These are phyloP conservation scores for Echinops telfairi DNA, from an alignment of 2,113 vertebrate genomes.

Conservation along the genomic window DNA sequence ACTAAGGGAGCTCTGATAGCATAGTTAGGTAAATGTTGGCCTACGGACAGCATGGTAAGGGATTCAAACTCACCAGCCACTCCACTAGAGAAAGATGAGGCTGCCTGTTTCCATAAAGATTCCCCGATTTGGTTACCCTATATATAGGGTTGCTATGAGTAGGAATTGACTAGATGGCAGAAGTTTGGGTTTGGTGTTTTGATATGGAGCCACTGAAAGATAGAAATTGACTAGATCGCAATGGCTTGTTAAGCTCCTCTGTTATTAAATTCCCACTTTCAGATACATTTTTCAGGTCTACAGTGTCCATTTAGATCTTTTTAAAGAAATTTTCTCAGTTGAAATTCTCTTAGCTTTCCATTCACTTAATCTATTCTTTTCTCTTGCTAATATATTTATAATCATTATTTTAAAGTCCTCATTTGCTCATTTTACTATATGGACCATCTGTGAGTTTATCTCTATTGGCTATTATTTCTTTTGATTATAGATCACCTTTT, in stretches of 20 bases:
- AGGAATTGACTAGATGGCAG: too few relatives aligned
- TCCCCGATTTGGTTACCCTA: too few relatives aligned
- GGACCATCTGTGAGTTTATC: not conserved
- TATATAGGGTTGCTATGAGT: too few relatives aligned
- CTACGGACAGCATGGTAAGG: too few relatives aligned
- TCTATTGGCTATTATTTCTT: conserved; percentile 1
- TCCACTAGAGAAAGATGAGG: too few relatives aligned
- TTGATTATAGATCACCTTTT: conserved; percentile 5
- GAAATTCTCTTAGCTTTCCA: not conserved
- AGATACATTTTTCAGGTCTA: not conserved
- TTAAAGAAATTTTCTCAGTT: not conserved
- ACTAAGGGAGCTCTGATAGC: too few relatives aligned
- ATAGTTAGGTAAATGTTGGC: too few relatives aligned
- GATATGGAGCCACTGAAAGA: too few relatives aligned
- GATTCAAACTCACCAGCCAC: too few relatives aligned
- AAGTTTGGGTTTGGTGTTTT: too few relatives aligned
- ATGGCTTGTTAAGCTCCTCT: not conserved
- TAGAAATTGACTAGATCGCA: too few relatives aligned
- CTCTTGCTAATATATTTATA: not conserved
- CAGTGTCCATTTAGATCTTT: not conserved
- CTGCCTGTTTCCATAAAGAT: too few relatives aligned
- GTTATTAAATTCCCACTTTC: not conserved
- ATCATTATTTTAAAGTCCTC: not conserved
- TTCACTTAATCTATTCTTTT: not conserved
- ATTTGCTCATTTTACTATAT: not conserved